A percentile compares a stretch with the other conserved stretches of the same genome.
Evolutionary conservation across 2,113 vertebrate genomes (phyloP).

Genomic region (Pavo muticus): DNA sequence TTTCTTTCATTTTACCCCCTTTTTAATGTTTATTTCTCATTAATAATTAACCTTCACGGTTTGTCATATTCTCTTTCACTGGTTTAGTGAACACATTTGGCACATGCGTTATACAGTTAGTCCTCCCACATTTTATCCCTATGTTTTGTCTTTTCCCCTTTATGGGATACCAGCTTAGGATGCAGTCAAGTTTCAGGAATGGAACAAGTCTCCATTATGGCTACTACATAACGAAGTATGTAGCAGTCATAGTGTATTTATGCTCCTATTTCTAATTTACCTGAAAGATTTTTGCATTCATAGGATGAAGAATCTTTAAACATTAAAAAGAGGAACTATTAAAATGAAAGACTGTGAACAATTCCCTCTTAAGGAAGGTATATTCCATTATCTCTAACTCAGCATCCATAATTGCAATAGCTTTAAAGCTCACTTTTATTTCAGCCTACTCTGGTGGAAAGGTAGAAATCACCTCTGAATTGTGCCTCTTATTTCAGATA

Average conservation of each 20-base stretch:
- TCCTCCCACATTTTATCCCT: background rate
- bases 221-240: background rate
- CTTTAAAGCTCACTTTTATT: background rate
- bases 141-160: background rate
- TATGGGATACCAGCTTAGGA: background rate
- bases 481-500: background rate
- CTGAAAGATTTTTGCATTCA: background rate
- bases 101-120: background rate
- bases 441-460: background rate
- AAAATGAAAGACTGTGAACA: background rate
- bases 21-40: background rate
- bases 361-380: background rate
- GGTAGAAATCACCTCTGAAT: background rate
- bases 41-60: constrained; percentile 29
- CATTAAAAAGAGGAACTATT: background rate
- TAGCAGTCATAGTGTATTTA: background rate
- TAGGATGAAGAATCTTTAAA: background rate
- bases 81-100: background rate
- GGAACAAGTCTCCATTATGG: background rate
- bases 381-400: background rate
- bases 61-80: background rate
- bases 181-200: background rate
- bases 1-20: accelerated
- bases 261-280: background rate
- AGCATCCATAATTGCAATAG: background rate